Percentiles rank a stretch among this genome's conserved stretches.
phyloP scores from a whole-genome alignment of 1,140 invertebrate species.

The Cyclina sinensis region DNA sequence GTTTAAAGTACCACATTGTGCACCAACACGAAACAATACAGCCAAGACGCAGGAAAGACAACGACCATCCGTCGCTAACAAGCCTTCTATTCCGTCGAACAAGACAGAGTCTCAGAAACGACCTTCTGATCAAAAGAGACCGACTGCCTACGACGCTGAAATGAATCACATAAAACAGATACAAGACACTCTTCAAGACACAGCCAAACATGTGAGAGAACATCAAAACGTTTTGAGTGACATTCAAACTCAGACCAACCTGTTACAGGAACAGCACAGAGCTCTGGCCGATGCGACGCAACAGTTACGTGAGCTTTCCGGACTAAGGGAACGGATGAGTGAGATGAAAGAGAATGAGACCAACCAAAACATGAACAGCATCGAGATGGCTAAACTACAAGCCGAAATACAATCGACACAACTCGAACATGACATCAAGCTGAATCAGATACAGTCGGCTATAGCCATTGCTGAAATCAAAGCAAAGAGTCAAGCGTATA shows the following conservation, averaged over 20 bases:
- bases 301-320: neutral
- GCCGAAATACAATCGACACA: neutral
- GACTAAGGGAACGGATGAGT: neutral
- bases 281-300: neutral
- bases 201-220: neutral
- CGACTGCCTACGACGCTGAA: neutral
- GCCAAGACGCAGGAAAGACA: too few relatives aligned
- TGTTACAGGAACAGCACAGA: too few relatives aligned
- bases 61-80: too few relatives aligned
- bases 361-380: neutral
- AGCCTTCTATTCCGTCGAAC: too few relatives aligned
- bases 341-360: neutral
- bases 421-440: neutral
- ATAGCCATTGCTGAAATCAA: slow-evolving; percentile 7
- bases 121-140: too few relatives aligned
- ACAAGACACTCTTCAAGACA: neutral
- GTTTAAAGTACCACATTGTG: too few relatives aligned
- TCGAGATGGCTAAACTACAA: neutral
- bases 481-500: slow-evolving; percentile 1
- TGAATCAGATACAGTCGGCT: slow-evolving; percentile 4
- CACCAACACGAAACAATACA: too few relatives aligned
- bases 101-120: too few relatives aligned
- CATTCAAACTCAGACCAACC: too few relatives aligned
- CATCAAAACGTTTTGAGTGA: neutral
- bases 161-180: neutral